Evolutionary conservation across 2,888 invertebrate genomes (phyloP).

Genomic region (Patella depressa): DNA sequence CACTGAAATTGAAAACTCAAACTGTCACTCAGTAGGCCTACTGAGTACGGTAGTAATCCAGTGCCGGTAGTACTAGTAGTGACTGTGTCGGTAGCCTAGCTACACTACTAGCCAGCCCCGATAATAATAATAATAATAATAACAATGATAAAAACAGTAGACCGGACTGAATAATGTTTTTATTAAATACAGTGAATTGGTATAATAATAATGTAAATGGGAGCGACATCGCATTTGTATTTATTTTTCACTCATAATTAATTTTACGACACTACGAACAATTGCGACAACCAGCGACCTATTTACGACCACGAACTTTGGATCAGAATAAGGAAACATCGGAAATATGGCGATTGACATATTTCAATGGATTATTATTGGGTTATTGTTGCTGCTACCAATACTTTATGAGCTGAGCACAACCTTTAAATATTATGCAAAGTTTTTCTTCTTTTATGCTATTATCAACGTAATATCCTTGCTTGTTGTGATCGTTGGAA

Average conservation of each 20-base stretch:
- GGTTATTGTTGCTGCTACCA: constrained; percentile 51
- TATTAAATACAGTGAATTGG: too few relatives aligned
- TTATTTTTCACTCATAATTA: neutral
- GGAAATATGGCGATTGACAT: constrained; percentile 49
- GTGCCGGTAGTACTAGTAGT: too few relatives aligned
- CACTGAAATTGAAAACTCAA: too few relatives aligned
- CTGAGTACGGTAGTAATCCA: too few relatives aligned
- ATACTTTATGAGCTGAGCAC: constrained; percentile 54
- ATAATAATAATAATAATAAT: too few relatives aligned
- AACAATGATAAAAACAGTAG: too few relatives aligned
- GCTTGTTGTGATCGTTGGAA: constrained; percentile 38
- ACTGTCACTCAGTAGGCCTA: too few relatives aligned
- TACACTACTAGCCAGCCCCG: too few relatives aligned
- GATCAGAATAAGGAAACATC: neutral
- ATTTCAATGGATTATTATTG: constrained; percentile 50
- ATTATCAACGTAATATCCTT: constrained; percentile 41
- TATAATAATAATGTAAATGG: too few relatives aligned
- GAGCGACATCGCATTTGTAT: neutral
- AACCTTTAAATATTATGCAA: constrained; percentile 59
- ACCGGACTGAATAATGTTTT: too few relatives aligned
- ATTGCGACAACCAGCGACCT: neutral
- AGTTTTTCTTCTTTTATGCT: constrained; percentile 51
- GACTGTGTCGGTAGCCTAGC: too few relatives aligned
- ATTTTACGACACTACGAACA: neutral
- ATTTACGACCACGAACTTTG: neutral